A percentile compares a stretch with the other conserved stretches of the same genome.
phyloP scores from a whole-genome alignment of 2,888 invertebrate species.

The Hecatera dysodea region DNA sequence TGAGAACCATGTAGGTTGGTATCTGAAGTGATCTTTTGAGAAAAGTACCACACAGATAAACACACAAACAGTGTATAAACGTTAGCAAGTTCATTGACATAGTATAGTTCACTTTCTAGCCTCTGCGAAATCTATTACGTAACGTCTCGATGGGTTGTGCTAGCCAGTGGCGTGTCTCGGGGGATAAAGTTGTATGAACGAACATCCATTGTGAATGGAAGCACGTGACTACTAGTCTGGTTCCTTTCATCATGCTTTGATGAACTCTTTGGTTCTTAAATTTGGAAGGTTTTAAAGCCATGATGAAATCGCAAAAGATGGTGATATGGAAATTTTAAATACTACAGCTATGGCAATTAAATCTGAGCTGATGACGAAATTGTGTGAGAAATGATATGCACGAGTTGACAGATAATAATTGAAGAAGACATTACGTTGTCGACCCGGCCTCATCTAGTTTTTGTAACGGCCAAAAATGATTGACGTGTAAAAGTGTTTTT shows the following conservation, averaged over 20 bases:
- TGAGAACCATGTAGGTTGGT: too few species aligned
- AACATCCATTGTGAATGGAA: not conserved
- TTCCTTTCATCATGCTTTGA: not conserved
- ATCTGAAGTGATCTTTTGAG: too few species aligned
- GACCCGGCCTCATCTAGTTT: too few species aligned
- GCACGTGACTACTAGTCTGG: not conserved
- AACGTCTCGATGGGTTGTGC: constrained; percentile 1
- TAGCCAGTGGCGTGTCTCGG: not conserved
- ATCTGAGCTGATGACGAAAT: not conserved
- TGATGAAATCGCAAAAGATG: too few species aligned
- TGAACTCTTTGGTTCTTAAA: not conserved
- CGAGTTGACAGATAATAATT: too few species aligned
- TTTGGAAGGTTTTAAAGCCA: too few species aligned
- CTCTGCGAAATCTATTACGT: constrained; percentile 30
- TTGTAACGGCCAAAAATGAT: too few species aligned
- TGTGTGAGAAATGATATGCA: not conserved
- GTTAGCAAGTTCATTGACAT: constrained; percentile 42
- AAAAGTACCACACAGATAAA: too few species aligned
- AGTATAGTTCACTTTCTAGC: constrained; percentile 31
- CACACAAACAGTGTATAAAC: constrained; percentile 2
- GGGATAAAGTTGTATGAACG: not conserved
- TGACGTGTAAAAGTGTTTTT: too few species aligned
- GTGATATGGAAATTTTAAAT: too few species aligned
- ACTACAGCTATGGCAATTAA: too few species aligned
- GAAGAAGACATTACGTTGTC: too few species aligned